Evolutionary conservation across 2,888 invertebrate species (phyloP), one percentile per base, ranked within the genome.

Genomic region (Allolobophora icterica): DNA sequence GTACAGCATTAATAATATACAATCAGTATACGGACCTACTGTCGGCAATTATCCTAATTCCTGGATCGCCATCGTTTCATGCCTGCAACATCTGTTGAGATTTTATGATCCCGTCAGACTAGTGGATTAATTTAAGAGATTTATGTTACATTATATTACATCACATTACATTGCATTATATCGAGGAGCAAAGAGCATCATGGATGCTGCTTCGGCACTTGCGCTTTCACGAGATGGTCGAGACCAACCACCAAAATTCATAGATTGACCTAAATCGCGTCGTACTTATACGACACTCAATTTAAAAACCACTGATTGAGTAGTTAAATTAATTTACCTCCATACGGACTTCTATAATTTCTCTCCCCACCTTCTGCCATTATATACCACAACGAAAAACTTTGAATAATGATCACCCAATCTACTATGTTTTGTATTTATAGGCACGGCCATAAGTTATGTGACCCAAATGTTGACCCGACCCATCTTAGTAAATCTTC

Each of bases 391-490:
- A 52, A 52, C 52, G 71, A 30, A n/a, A 71, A 71, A 71, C 71
- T 71, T 71, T 71, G 71, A 71, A 71, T n/a, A n/a, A n/a, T 71
- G 13, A 71, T n/a, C 45, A 17, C 45, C 1, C 45, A 13, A 71
- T n/a, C 71, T n/a, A n/a, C n/a, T 1, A 71, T n/a, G n/a, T 71
- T 52, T n/a, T 71, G n/a, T 71, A 71, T 71, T 71, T 71, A 71
- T 71, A 71, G n/a, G 0, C 11, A 71, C 71, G 71, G 8, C n/a
- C n/a, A n/a, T 71, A 71, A 71, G 24, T n/a, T 71, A n/a, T 71
- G 71, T 71, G 71, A 71, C 71, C 71, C 71, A n/a, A 71, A n/a
- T n/a, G 24, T 71, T 71, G 71, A 71, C 71, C 71, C n/a, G 71
- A 71, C 71, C 30, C 71, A 71, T 5, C 11, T 71, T n/a, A n/a